These are phyloP conservation scores for Drosophila pallidifrons DNA, from an alignment of 1,140 invertebrate species.

Conservation along the genomic window DNA sequence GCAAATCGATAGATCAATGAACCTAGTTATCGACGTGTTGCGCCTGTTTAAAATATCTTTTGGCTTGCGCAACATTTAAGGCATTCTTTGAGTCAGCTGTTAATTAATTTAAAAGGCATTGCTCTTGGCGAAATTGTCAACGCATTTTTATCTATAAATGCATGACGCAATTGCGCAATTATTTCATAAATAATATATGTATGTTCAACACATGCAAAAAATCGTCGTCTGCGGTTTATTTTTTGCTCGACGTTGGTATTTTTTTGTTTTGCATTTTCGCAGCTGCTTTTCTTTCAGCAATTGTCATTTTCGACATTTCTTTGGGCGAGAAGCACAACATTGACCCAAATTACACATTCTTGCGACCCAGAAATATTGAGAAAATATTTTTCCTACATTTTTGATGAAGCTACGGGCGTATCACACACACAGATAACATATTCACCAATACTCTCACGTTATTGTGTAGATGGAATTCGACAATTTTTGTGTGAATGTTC, in stretches of 20 bases:
- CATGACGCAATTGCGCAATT: conserved; percentile 67
- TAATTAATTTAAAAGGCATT: conserved; percentile 44
- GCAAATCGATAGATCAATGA: conserved; percentile 46
- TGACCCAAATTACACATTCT: conserved; percentile 66
- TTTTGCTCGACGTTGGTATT: neutral
- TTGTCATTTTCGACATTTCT: conserved; percentile 54
- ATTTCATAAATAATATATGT: conserved; percentile 54
- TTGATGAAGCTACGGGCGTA: neutral
- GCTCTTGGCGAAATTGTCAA: conserved; percentile 33
- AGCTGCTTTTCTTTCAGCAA: conserved; percentile 57
- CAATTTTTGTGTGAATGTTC: conserved; percentile 1
- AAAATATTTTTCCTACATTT: conserved; percentile 41
- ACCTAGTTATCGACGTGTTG: conserved; percentile 42
- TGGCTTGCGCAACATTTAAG: neutral
- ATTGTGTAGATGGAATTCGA: neutral
- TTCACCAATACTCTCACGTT: neutral
- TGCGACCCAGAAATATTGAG: conserved; percentile 13
- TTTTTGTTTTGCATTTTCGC: conserved; percentile 10
- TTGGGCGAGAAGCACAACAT: conserved; percentile 50
- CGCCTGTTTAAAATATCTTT: conserved; percentile 16
- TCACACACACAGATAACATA: neutral
- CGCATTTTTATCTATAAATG: conserved; percentile 57
- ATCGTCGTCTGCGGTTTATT: conserved; percentile 21
- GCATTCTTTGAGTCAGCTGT: conserved; percentile 15
- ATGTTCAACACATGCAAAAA: conserved; percentile 21